Evolutionary conservation across 1,140 invertebrate species (phyloP).

Genomic region (Arctopsyche grandis): DNA sequence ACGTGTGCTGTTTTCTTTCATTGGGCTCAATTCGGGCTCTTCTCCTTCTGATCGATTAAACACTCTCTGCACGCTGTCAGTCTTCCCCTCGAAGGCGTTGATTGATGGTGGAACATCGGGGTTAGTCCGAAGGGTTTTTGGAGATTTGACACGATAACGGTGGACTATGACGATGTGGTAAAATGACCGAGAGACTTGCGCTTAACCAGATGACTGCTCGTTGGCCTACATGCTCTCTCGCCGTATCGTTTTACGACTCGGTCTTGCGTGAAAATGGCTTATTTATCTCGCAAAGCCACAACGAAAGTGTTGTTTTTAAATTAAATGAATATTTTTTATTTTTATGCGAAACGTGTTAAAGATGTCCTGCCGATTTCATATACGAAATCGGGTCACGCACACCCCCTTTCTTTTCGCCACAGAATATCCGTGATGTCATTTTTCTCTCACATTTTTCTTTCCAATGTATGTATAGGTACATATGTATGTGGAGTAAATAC

Average conservation of each 20-base stretch:
- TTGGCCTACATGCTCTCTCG: not conserved
- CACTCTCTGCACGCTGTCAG: not conserved
- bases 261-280: slow-evolving; percentile 11
- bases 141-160: not conserved
- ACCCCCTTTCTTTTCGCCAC: no score
- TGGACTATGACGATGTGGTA: not conserved
- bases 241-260: slow-evolving; percentile 7
- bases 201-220: slow-evolving; percentile 2
- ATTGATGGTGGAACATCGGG: not conserved
- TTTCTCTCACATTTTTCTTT: no score
- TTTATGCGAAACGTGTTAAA: no score
- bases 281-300: not conserved
- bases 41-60: not conserved
- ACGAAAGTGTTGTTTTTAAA: not conserved
- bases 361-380: no score
- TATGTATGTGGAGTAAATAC: no score
- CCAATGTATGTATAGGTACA: no score
- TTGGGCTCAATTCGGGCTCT: not conserved
- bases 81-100: not conserved
- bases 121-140: not conserved
- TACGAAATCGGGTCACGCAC: no score
- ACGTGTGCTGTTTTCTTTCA: not conserved
- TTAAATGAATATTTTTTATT: no score
- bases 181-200: not conserved
- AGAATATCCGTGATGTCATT: no score